Percentiles rank a stretch among this genome's conserved stretches.
Conservation (phyloP, 1,140 invertebrate genomes). For the Luehdorfia chinensis region DNA sequence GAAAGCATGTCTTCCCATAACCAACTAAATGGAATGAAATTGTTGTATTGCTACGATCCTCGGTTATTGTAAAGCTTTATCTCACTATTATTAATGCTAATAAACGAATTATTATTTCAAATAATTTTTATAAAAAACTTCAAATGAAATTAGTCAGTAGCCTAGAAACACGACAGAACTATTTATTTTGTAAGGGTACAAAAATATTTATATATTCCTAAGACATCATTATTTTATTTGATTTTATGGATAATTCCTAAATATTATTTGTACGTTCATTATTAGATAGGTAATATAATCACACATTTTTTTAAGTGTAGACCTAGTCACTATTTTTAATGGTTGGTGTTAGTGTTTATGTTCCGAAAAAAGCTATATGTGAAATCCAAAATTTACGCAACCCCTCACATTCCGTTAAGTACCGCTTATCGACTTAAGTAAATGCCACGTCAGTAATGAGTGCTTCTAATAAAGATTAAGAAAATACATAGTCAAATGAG, state of each 20-base stretch:
- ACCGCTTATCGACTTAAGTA: conserved; percentile 46
- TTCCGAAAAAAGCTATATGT: conserved; percentile 16
- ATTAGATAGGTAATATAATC: conserved; percentile 62
- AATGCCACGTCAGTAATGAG: conserved; percentile 25
- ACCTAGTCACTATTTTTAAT: conserved; percentile 45
- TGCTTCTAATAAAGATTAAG: too few relatives aligned
- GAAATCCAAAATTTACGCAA: conserved; percentile 24
- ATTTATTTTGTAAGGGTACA: conserved; percentile 61
- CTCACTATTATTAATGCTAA: conserved; percentile 47
- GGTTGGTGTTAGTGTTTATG: conserved; percentile 37
- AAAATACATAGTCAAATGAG: too few relatives aligned
- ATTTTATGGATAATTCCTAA: conserved; percentile 57
- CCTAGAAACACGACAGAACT: conserved; percentile 50
- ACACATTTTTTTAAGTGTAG: conserved; percentile 44
- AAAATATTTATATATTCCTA: conserved; percentile 66
- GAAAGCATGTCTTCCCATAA: conserved; percentile 32
- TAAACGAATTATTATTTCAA: conserved; percentile 22
- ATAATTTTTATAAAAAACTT: conserved; percentile 28
- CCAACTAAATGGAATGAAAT: conserved; percentile 57
- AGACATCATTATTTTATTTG: conserved; percentile 47
- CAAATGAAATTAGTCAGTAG: conserved; percentile 53
- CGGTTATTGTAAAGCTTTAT: conserved; percentile 54
- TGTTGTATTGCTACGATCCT: conserved; percentile 44
- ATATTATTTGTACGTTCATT: conserved; percentile 71
- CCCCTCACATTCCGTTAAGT: conserved; percentile 41